These are phyloP conservation scores for Oscheius sp. DNA, from an alignment of 2,888 invertebrate genomes.

Conservation along the genomic window DNA sequence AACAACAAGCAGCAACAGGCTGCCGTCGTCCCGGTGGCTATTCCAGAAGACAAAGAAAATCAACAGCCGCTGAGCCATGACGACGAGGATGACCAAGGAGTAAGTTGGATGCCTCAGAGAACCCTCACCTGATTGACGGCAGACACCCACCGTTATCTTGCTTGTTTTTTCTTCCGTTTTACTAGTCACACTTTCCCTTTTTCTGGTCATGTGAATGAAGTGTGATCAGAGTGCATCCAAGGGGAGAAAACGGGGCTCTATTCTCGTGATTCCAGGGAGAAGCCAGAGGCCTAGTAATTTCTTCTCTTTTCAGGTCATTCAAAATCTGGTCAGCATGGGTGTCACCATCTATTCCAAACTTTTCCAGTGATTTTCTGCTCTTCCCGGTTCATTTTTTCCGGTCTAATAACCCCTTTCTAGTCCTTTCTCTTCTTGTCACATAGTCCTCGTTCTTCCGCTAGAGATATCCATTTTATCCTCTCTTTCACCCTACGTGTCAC, in stretches of 20 bases:
- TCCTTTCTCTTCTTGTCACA: background rate
- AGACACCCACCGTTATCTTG: no score
- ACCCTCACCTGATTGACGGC: no score
- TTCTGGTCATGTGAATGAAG: no score
- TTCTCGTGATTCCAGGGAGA: no score
- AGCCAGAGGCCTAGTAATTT: background rate
- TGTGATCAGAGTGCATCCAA: no score
- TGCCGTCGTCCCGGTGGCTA: no score
- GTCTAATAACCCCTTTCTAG: background rate
- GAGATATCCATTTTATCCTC: background rate
- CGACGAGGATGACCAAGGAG: constrained; percentile 1
- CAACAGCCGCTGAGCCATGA: no score
- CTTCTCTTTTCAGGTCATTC: constrained; percentile 8
- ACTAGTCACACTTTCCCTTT: no score
- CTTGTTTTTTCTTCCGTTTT: no score
- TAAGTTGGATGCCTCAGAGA: background rate
- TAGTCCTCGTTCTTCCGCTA: background rate
- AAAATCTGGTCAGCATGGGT: background rate
- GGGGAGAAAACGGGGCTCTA: no score
- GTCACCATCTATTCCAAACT: constrained; percentile 2
- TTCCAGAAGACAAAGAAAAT: no score
- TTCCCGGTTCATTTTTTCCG: background rate
- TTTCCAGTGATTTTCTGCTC: background rate
- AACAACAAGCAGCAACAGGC: no score
- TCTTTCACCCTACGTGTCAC: constrained; percentile 12